phyloP scores from a whole-genome alignment of 92 coral and sea anemone species.

The Umimayanthus chanpuru region DNA sequence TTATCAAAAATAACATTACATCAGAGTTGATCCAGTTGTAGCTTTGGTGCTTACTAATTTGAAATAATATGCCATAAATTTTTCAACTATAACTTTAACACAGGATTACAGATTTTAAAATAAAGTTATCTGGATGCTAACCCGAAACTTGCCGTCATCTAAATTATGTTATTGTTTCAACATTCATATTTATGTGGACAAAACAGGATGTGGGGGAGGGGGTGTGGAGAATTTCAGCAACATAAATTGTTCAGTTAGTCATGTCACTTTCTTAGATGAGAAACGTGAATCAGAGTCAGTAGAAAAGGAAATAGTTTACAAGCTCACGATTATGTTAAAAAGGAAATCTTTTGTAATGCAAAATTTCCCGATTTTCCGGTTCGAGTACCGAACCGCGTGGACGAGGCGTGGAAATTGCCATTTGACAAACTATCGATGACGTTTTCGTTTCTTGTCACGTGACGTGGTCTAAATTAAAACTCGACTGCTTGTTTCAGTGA shows the following conservation, averaged over 20 bases:
- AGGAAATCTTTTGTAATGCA: slow-evolving; percentile 34
- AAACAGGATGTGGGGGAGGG: slow-evolving; percentile 40
- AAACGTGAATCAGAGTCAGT: slow-evolving; percentile 6
- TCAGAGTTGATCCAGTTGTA: slow-evolving; percentile 8
- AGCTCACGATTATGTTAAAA: slow-evolving; percentile 1
- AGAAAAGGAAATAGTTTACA: slow-evolving; percentile 29
- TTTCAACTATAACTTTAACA: not conserved
- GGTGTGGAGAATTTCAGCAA: slow-evolving; percentile 21
- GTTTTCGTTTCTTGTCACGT: slow-evolving; percentile 82
- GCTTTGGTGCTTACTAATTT: not conserved
- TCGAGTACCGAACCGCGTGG: slow-evolving; percentile 49
- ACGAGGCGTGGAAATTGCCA: slow-evolving; percentile 48
- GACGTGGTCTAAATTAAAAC: slow-evolving; percentile 76
- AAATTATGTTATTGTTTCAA: slow-evolving; percentile 25
- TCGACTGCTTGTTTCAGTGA: slow-evolving; percentile 91
- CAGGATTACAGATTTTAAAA: not conserved
- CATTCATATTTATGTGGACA: not conserved
- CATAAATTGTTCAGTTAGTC: not conserved
- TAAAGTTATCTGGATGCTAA: not conserved
- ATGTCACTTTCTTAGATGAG: not conserved
- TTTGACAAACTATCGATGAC: slow-evolving; percentile 71
- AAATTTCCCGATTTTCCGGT: slow-evolving; percentile 45
- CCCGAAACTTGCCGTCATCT: slow-evolving; percentile 4
- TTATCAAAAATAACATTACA: slow-evolving; percentile 19
- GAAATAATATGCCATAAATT: not conserved